These are phyloP conservation scores for Amphimallon solstitiale DNA, from an alignment of 2,888 invertebrate genomes.

Conservation along the genomic window DNA sequence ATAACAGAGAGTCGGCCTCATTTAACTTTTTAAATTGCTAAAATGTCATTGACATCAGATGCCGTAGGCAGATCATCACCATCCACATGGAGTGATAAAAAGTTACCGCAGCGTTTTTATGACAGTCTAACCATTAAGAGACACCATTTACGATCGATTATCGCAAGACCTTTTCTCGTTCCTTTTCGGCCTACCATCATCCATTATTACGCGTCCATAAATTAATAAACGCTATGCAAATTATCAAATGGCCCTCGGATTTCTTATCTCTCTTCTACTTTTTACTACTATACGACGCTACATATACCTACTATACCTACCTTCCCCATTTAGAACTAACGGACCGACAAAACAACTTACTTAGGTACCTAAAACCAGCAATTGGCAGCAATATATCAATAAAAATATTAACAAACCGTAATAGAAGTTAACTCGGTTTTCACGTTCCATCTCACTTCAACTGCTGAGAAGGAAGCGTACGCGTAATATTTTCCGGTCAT, in stretches of 20 bases:
- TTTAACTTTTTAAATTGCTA: not conserved
- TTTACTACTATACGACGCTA: not conserved
- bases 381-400: slow-evolving; percentile 13
- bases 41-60: slow-evolving; percentile 19
- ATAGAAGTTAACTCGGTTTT: slow-evolving; percentile 1
- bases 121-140: slow-evolving; percentile 2
- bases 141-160: slow-evolving; percentile 20
- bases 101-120: not conserved
- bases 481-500: too few relatives aligned
- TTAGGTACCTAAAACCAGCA: not conserved
- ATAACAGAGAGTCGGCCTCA: not conserved
- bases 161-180: slow-evolving; percentile 12
- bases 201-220: slow-evolving; percentile 22
- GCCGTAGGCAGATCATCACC: not conserved
- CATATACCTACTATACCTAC: too few relatives aligned
- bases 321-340: too few relatives aligned
- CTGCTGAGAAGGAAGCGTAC: not conserved
- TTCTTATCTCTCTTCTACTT: not conserved
- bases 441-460: not conserved
- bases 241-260: not conserved
- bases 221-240: slow-evolving; percentile 31
- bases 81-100: not conserved
- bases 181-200: slow-evolving; percentile 7
- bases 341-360: too few relatives aligned
- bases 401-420: slow-evolving; percentile 13